Conservation (phyloP, 2,797 vertebrate species). For the Spea hammondii region DNA sequence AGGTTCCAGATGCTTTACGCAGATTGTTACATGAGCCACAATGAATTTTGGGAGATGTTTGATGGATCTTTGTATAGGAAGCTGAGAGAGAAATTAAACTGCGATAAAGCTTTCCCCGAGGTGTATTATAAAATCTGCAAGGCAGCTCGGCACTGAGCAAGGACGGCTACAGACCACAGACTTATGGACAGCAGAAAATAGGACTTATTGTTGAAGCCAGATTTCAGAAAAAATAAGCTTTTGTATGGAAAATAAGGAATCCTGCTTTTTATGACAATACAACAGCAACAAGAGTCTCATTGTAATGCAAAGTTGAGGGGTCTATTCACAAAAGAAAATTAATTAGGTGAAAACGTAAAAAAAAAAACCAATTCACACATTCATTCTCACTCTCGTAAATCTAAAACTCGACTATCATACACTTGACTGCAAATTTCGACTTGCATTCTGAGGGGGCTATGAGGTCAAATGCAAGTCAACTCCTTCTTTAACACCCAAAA, state of each 20-base stretch:
- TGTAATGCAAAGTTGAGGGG: too few species aligned
- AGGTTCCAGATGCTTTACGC: conserved; percentile 99
- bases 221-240: neutral
- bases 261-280: too few species aligned
- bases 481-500: too few species aligned
- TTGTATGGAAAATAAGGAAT: neutral
- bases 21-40: conserved; percentile 92
- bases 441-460: too few species aligned
- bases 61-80: conserved; percentile 88
- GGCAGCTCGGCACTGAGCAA: conserved; percentile 86
- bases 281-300: too few species aligned
- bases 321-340: too few species aligned
- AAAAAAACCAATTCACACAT: too few species aligned
- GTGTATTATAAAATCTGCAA: conserved; percentile 98
- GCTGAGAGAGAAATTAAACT: conserved; percentile 83
- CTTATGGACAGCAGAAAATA: neutral
- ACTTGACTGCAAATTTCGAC: too few species aligned
- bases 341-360: too few species aligned
- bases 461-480: too few species aligned
- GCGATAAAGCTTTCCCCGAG: conserved; percentile 91
- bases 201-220: neutral
- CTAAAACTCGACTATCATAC: too few species aligned
- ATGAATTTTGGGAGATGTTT: conserved; percentile 99
- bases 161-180: neutral
- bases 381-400: too few species aligned